These are phyloP conservation scores for Tympanuchus pallidicinctus DNA, from an alignment of 2,113 vertebrate species.

Conservation along the genomic window DNA sequence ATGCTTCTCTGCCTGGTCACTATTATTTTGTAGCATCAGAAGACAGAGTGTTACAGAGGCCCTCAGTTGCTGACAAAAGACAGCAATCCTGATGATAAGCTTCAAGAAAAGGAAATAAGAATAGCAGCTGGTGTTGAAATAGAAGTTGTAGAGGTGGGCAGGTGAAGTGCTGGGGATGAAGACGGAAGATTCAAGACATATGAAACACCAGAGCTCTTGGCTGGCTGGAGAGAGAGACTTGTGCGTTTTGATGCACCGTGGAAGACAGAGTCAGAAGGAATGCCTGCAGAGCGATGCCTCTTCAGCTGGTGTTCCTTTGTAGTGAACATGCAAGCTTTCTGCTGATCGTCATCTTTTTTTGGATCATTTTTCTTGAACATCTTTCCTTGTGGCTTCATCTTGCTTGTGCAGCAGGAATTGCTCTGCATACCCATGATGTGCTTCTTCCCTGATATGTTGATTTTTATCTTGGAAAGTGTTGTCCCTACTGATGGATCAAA, in stretches of 20 bases:
- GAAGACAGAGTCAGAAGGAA: not conserved
- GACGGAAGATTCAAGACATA: not conserved
- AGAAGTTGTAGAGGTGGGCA: not conserved
- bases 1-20: not conserved
- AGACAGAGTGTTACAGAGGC: not conserved
- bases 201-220: not conserved
- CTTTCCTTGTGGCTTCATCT: not conserved
- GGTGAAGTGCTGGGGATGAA: not conserved
- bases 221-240: not conserved
- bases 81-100: not conserved
- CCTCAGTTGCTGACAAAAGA: not conserved
- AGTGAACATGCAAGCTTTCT: not conserved
- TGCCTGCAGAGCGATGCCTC: not conserved
- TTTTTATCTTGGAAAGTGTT: not conserved
- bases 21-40: conserved; percentile 2
- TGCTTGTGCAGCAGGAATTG: not conserved
- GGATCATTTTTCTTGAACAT: not conserved
- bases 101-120: conserved; percentile 23
- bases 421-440: accelerated
- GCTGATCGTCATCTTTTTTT: not conserved
- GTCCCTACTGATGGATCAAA: not conserved
- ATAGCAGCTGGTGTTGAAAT: not conserved
- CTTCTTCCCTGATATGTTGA: not conserved
- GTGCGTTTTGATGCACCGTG: not conserved
- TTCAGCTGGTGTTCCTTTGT: not conserved